A percentile compares a stretch with the other conserved stretches of the same genome.
phyloP scores from a whole-genome alignment of 2,888 invertebrate genomes.

The Catocala nupta region DNA sequence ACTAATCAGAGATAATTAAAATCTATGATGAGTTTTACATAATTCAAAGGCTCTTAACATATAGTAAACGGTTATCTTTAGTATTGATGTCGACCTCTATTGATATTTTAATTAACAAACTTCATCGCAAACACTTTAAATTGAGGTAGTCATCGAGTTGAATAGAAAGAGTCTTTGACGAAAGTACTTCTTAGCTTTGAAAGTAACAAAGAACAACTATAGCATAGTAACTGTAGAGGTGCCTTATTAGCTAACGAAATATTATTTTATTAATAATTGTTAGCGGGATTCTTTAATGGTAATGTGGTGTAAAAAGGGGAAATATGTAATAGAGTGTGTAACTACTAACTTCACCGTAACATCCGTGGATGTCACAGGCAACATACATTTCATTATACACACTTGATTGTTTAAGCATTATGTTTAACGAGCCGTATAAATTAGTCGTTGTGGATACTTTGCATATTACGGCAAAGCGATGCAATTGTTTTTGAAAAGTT shows the following conservation, averaged over 20 bases:
- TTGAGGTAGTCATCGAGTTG: constrained; percentile 23
- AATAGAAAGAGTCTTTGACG: constrained; percentile 2
- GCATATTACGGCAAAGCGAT: neutral
- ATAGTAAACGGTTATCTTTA: constrained; percentile 19
- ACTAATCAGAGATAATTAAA: constrained; percentile 22
- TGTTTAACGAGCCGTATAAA: constrained; percentile 9
- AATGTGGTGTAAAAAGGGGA: neutral
- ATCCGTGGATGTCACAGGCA: constrained; percentile 3
- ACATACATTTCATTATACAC: constrained; percentile 8
- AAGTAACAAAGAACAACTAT: neutral
- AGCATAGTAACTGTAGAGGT: neutral
- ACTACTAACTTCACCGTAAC: neutral
- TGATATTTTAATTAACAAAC: constrained; percentile 41
- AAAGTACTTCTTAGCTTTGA: neutral
- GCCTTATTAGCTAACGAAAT: too few relatives aligned
- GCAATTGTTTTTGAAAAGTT: too few relatives aligned
- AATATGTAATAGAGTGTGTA: neutral
- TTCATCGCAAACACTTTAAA: constrained; percentile 34
- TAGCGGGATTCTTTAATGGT: constrained; percentile 3
- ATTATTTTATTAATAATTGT: neutral
- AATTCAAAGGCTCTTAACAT: constrained; percentile 19
- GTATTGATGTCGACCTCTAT: constrained; percentile 21
- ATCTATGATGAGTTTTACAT: constrained; percentile 8
- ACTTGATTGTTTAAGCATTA: constrained; percentile 14
- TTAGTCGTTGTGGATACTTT: neutral